phyloP scores from a whole-genome alignment of 1,140 invertebrate genomes.

The Trachymyrmex cornetzi region DNA sequence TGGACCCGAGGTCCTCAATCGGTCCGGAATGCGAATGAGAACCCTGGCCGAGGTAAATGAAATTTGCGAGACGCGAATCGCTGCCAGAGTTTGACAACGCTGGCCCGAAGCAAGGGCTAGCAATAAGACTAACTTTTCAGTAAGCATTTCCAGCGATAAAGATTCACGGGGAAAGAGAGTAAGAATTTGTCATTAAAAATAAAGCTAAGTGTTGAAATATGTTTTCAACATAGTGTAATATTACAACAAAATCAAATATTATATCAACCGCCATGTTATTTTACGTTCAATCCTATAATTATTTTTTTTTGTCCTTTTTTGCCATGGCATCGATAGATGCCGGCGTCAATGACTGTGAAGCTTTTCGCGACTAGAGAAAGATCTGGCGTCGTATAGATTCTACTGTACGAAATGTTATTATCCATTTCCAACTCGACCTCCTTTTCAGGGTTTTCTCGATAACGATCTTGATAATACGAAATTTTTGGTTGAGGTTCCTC shows the following conservation, averaged over 20 bases:
- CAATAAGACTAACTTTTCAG: too few species aligned
- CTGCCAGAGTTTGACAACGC: too few species aligned
- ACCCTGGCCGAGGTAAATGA: too few species aligned
- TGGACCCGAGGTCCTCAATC: too few species aligned
- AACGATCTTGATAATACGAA: slow-evolving; percentile 86
- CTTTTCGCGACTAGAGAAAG: slow-evolving; percentile 85
- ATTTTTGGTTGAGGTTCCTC: slow-evolving; percentile 85
- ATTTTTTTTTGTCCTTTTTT: slow-evolving; percentile 85
- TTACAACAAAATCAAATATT: background rate
- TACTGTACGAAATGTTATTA: slow-evolving; percentile 84
- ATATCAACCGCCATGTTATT: slow-evolving; percentile 65
- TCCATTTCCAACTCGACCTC: slow-evolving; percentile 86
- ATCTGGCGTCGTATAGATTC: slow-evolving; percentile 83
- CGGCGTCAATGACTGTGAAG: slow-evolving; percentile 82
- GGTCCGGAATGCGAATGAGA: too few species aligned
- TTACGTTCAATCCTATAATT: slow-evolving; percentile 87
- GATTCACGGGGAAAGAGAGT: too few species aligned
- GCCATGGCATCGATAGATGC: slow-evolving; percentile 87
- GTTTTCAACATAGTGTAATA: background rate
- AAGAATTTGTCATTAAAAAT: background rate
- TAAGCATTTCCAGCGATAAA: too few species aligned
- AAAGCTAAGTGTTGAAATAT: background rate
- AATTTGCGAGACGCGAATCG: too few species aligned
- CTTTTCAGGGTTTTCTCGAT: slow-evolving; percentile 73
- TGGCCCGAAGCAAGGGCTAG: too few species aligned